phyloP scores from a whole-genome alignment of 2,797 vertebrate genomes.

The Sparus aurata region DNA sequence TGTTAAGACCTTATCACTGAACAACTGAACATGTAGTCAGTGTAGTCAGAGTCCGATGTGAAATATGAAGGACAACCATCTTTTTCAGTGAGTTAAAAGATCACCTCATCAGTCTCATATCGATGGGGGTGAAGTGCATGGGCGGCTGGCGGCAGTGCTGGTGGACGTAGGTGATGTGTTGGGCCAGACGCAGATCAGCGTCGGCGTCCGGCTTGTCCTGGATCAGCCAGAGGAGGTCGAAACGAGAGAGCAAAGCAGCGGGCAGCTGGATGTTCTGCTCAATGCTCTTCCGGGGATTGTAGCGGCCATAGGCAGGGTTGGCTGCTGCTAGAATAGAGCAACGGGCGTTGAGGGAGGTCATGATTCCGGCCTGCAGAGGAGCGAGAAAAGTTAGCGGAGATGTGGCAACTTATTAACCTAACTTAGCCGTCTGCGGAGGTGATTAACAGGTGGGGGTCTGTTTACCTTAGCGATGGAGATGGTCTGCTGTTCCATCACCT shows the following conservation, averaged over 20 bases:
- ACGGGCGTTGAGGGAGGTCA: constrained; percentile 94
- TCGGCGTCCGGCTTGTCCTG: constrained; percentile 93
- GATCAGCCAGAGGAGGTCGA: constrained; percentile 95
- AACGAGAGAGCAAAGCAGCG: constrained; percentile 92
- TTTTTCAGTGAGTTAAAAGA: background rate
- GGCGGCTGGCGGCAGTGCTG: constrained; percentile 93
- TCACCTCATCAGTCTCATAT: constrained; percentile 93
- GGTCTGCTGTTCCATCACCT: constrained; percentile 98
- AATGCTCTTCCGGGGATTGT: constrained; percentile 90
- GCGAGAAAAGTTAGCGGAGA: background rate
- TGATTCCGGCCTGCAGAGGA: constrained; percentile 89
- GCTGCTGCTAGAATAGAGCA: constrained; percentile 94
- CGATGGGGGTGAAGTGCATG: constrained; percentile 89
- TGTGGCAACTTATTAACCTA: background rate
- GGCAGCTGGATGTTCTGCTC: constrained; percentile 96
- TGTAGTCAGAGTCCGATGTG: too few species aligned
- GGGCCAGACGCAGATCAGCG: constrained; percentile 91
- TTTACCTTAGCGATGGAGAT: constrained; percentile 94
- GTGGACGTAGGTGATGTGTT: constrained; percentile 96
- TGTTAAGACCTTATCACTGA: rapidly evolving
- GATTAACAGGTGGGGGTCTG: rapidly evolving
- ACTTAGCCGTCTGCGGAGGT: background rate
- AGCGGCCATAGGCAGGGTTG: constrained; percentile 93
- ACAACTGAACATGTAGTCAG: rapidly evolving
- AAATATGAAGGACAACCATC: background rate